Conservation (phyloP, 2,797 vertebrate species). For the Pantherophis vulpinus region DNA sequence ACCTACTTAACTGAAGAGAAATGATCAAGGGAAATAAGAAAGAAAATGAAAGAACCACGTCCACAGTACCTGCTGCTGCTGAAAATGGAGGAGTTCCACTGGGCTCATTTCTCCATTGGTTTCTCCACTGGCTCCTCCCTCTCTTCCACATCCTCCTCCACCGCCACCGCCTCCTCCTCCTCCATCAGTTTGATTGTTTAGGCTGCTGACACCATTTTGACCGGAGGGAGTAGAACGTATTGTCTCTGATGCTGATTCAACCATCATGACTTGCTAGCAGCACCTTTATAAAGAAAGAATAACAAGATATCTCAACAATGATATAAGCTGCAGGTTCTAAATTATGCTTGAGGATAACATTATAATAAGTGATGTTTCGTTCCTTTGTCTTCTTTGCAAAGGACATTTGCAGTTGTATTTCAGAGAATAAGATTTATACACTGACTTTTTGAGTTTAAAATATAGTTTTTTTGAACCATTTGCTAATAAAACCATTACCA, state of each 20-base stretch:
- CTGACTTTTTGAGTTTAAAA: neutral
- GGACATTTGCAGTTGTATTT: neutral
- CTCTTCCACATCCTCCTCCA: slow-evolving; percentile 79
- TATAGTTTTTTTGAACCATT: neutral
- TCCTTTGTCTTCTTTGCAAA: neutral
- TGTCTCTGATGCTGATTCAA: slow-evolving; percentile 99
- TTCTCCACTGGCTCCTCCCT: slow-evolving; percentile 84
- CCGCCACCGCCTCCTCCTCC: slow-evolving; percentile 79
- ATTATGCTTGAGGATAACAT: neutral
- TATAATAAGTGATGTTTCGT: neutral
- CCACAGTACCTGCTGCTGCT: slow-evolving; percentile 92
- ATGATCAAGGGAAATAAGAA: neutral
- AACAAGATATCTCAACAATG: neutral
- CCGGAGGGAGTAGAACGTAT: slow-evolving; percentile 92
- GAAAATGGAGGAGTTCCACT: slow-evolving; percentile 94
- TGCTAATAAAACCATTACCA: neutral
- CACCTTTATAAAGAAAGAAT: slow-evolving; percentile 59
- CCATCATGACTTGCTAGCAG: slow-evolving; percentile 92
- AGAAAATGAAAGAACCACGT: neutral
- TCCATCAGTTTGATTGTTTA: slow-evolving; percentile 90
- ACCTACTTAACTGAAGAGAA: neutral
- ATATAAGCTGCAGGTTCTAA: neutral
- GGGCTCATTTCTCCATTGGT: slow-evolving; percentile 93
- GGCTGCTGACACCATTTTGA: slow-evolving; percentile 96
- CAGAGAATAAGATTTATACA: neutral